Conservation (phyloP, 2,888 invertebrate species). For the Chromoteleia sp. region DNA sequence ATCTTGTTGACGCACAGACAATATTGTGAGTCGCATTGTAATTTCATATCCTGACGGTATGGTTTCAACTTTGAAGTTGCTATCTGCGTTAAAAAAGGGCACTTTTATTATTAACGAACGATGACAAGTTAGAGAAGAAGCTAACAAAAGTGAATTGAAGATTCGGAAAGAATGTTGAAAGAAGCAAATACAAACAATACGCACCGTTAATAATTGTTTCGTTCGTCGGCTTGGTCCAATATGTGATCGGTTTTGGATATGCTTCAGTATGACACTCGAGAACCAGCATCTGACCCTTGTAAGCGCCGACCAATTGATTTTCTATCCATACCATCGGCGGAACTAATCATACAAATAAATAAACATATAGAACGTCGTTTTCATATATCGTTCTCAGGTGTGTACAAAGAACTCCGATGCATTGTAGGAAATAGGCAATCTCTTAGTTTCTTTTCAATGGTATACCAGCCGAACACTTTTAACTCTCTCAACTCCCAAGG, state of each 20-base stretch:
- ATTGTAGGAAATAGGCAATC: slow-evolving; percentile 55
- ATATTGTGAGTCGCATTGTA: slow-evolving; percentile 84
- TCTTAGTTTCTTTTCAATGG: slow-evolving; percentile 64
- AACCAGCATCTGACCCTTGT: slow-evolving; percentile 84
- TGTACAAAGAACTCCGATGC: slow-evolving; percentile 52
- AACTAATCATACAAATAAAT: slow-evolving; percentile 80
- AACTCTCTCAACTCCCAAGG: slow-evolving; percentile 63
- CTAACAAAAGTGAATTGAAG: not conserved
- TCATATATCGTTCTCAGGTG: slow-evolving; percentile 46
- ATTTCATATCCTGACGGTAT: slow-evolving; percentile 80
- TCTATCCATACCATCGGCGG: slow-evolving; percentile 86
- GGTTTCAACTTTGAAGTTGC: slow-evolving; percentile 83
- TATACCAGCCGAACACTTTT: slow-evolving; percentile 65
- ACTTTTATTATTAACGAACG: not conserved
- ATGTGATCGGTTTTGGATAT: slow-evolving; percentile 86
- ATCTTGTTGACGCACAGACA: slow-evolving; percentile 82
- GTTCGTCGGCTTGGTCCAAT: slow-evolving; percentile 85
- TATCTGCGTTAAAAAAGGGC: slow-evolving; percentile 76
- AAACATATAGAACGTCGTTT: slow-evolving; percentile 41
- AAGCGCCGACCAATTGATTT: slow-evolving; percentile 86
- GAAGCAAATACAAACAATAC: not conserved
- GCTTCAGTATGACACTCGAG: slow-evolving; percentile 86
- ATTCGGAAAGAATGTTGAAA: not conserved
- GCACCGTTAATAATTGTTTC: slow-evolving; percentile 73
- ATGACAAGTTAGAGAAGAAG: slow-evolving; percentile 1